Evolutionary conservation across 1,140 invertebrate species (phyloP).

Genomic region (Cylas formicarius): DNA sequence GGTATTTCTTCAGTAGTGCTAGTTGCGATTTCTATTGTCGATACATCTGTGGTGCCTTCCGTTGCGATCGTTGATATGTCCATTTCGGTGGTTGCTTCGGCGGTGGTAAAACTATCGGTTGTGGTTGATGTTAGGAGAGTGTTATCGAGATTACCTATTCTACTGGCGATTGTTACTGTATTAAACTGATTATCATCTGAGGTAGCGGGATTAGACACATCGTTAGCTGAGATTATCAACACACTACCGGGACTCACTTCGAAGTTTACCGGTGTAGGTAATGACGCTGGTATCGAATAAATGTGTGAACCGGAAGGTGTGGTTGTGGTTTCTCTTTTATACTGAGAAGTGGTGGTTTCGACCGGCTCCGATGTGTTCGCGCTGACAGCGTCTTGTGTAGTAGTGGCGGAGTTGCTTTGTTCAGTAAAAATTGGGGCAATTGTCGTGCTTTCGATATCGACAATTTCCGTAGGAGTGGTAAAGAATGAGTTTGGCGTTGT

Average conservation of each 20-base stretch:
- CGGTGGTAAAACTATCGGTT: conserved; percentile 10
- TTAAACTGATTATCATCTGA: conserved; percentile 35
- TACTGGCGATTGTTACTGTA: conserved; percentile 32
- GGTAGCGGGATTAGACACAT: conserved; percentile 40
- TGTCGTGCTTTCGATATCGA: conserved; percentile 7
- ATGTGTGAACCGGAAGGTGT: conserved; percentile 7
- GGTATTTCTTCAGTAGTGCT: too few relatives aligned
- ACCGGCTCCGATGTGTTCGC: not conserved
- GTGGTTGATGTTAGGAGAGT: conserved; percentile 21
- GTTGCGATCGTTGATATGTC: conserved; percentile 23
- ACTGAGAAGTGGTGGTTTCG: not conserved
- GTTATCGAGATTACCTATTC: conserved; percentile 28
- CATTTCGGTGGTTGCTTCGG: conserved; percentile 8
- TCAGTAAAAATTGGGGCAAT: conserved; percentile 2
- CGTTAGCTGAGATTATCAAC: conserved; percentile 36
- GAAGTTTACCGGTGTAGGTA: conserved; percentile 28
- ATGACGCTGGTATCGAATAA: conserved; percentile 20
- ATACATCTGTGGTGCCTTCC: conserved; percentile 18
- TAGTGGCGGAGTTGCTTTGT: not conserved
- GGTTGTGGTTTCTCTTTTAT: not conserved
- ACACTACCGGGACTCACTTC: conserved; percentile 38
- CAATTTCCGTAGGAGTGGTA: conserved; percentile 1
- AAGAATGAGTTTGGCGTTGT: not conserved
- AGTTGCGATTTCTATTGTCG: conserved; percentile 28
- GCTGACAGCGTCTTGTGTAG: not conserved